These are phyloP conservation scores for Psettodes erumei DNA, from an alignment of 2,113 vertebrate species.

Conservation along the genomic window DNA sequence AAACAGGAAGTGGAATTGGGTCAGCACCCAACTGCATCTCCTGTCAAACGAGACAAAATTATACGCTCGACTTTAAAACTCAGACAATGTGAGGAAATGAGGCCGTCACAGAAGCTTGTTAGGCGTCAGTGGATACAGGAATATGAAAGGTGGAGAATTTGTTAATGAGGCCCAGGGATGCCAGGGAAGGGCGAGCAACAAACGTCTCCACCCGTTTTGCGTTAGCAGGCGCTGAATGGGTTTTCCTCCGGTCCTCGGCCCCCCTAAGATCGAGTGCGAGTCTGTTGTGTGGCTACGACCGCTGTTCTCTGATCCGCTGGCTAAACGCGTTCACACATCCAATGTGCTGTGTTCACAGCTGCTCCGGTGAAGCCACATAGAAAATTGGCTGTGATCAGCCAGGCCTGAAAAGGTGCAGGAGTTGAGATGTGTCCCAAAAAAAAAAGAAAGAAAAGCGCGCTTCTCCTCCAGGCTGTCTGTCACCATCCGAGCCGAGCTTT, in stretches of 20 bases:
- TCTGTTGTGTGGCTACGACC: conserved; percentile 25
- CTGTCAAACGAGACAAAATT: background rate
- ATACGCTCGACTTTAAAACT: background rate
- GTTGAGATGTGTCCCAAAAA: conserved; percentile 51
- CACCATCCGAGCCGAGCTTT: conserved; percentile 23
- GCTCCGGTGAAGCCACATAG: conserved; percentile 62
- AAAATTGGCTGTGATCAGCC: conserved; percentile 64
- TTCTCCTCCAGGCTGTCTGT: conserved; percentile 47
- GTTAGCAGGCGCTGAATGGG: conserved; percentile 9
- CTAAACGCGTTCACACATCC: conserved; percentile 61
- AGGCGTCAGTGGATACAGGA: background rate
- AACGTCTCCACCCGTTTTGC: conserved; percentile 12
- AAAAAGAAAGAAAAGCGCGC: conserved; percentile 25
- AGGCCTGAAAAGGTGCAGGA: conserved; percentile 58
- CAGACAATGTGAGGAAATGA: background rate
- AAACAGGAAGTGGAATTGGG: too few species aligned
- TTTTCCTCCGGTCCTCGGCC: conserved; percentile 17
- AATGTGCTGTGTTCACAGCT: conserved; percentile 63
- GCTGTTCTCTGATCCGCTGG: conserved; percentile 51
- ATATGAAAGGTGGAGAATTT: background rate
- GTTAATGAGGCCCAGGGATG: background rate
- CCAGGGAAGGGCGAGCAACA: background rate
- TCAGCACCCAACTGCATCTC: background rate
- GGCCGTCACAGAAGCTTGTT: background rate
- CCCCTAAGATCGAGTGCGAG: conserved; percentile 51